These are phyloP conservation scores for Nephila pilipes DNA, from an alignment of 1,140 invertebrate genomes.

Conservation along the genomic window DNA sequence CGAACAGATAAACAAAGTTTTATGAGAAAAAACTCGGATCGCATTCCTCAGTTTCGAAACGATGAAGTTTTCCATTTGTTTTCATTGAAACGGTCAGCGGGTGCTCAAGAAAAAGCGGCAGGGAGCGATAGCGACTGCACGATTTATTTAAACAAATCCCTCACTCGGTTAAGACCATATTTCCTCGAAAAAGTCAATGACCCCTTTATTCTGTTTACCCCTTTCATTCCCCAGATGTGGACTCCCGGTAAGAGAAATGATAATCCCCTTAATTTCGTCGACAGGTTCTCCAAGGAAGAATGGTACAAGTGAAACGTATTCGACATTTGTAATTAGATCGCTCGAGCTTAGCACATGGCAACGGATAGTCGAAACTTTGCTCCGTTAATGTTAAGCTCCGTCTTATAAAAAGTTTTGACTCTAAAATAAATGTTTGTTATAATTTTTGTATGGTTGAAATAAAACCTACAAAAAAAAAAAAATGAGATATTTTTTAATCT, in stretches of 20 bases:
- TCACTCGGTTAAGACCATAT: slow-evolving; percentile 13
- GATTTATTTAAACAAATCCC: slow-evolving; percentile 53
- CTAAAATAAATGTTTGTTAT: no score
- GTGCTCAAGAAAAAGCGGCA: not conserved
- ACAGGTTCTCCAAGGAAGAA: not conserved
- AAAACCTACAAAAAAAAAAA: no score
- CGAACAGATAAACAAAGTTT: not conserved
- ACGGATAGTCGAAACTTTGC: no score
- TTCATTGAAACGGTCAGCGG: slow-evolving; percentile 19
- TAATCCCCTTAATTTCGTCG: slow-evolving; percentile 13
- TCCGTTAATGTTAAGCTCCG: no score
- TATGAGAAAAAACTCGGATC: not conserved
- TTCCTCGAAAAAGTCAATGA: slow-evolving; percentile 41
- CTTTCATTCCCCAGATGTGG: not conserved
- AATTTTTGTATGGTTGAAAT: no score
- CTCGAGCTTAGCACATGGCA: no score
- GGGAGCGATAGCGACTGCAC: slow-evolving; percentile 28
- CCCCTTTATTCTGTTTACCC: not conserved
- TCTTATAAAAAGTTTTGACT: no score
- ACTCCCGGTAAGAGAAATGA: slow-evolving; percentile 27
- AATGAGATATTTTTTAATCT: no score
- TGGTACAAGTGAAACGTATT: not conserved
- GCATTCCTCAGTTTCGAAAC: not conserved
- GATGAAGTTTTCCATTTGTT: slow-evolving; percentile 2
- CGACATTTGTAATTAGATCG: not conserved